Conservation (phyloP, 2,888 invertebrate genomes). For the Teinopalpus imperialis region DNA sequence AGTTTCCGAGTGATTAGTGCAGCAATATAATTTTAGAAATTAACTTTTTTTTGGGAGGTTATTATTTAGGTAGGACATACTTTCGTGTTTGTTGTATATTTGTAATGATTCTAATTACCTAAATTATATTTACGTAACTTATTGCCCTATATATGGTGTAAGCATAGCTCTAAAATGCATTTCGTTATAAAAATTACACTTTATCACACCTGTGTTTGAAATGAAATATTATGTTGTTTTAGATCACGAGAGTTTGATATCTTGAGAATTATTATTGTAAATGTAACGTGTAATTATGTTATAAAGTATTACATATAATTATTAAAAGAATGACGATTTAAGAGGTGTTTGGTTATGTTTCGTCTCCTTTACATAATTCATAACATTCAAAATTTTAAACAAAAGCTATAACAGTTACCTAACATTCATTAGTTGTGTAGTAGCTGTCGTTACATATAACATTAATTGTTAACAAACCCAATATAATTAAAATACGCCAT, state of each 20-base stretch:
- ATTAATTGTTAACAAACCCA: too few relatives aligned
- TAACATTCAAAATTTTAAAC: too few relatives aligned
- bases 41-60: slow-evolving; percentile 28
- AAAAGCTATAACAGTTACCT: too few relatives aligned
- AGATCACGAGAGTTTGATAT: slow-evolving; percentile 73
- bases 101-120: slow-evolving; percentile 62
- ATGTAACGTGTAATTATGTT: slow-evolving; percentile 81
- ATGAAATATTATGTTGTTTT: slow-evolving; percentile 63
- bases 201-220: slow-evolving; percentile 68
- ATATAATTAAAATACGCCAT: too few relatives aligned
- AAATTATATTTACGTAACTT: slow-evolving; percentile 81
- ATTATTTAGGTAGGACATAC: slow-evolving; percentile 32
- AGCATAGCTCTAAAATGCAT: slow-evolving; percentile 71
- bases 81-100: slow-evolving; percentile 65
- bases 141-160: slow-evolving; percentile 69
- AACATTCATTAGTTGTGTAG: too few relatives aligned
- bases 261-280: slow-evolving; percentile 80
- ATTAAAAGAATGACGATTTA: slow-evolving; percentile 79
- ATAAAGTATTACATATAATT: slow-evolving; percentile 81
- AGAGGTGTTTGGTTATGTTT: slow-evolving; percentile 42
- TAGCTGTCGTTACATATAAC: too few relatives aligned
- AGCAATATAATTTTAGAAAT: slow-evolving; percentile 26
- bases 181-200: slow-evolving; percentile 68
- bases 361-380: slow-evolving; percentile 30
- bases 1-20: slow-evolving; percentile 13